Conservation (phyloP, 2,888 invertebrate species). For the Crepidodera aurea region DNA sequence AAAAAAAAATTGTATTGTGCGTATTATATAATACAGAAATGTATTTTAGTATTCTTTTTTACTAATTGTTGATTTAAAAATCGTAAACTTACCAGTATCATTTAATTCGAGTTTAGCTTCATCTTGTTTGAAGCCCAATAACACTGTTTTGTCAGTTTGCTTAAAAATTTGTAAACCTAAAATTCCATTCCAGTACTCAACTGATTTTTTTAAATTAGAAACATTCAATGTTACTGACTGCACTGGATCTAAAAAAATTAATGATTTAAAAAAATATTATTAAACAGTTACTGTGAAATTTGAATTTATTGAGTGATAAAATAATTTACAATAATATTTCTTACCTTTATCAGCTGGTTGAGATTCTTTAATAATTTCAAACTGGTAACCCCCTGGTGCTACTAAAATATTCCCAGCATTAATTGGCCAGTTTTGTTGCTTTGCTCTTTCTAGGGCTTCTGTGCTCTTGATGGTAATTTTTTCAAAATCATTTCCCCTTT, state of each 20-base stretch:
- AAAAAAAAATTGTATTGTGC: too few relatives aligned
- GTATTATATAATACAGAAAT: too few relatives aligned
- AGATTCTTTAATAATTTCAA: conserved; percentile 78
- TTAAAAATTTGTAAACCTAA: conserved; percentile 77
- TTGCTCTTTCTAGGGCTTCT: conserved; percentile 78
- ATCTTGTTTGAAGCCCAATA: conserved; percentile 75
- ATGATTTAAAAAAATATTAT: not conserved
- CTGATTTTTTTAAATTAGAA: conserved; percentile 77
- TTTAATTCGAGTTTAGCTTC: conserved; percentile 82
- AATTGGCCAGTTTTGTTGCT: conserved; percentile 76
- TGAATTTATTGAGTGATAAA: too few relatives aligned
- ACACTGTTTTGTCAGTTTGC: conserved; percentile 67
- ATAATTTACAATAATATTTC: too few relatives aligned
- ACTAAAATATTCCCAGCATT: conserved; percentile 70
- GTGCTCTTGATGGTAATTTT: conserved; percentile 85
- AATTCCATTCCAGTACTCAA: conserved; percentile 85
- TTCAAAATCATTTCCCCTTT: conserved; percentile 90
- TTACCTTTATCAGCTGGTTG: conserved; percentile 73
- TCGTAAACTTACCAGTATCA: conserved; percentile 71
- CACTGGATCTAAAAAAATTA: conserved; percentile 74
- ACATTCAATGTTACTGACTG: conserved; percentile 81
- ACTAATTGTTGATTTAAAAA: too few relatives aligned
- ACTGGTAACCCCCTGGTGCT: conserved; percentile 94
- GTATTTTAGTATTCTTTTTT: too few relatives aligned
- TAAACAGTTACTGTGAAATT: not conserved